These are phyloP conservation scores for Edolisoma coerulescens DNA, from an alignment of 2,113 vertebrate species.

Conservation along the genomic window DNA sequence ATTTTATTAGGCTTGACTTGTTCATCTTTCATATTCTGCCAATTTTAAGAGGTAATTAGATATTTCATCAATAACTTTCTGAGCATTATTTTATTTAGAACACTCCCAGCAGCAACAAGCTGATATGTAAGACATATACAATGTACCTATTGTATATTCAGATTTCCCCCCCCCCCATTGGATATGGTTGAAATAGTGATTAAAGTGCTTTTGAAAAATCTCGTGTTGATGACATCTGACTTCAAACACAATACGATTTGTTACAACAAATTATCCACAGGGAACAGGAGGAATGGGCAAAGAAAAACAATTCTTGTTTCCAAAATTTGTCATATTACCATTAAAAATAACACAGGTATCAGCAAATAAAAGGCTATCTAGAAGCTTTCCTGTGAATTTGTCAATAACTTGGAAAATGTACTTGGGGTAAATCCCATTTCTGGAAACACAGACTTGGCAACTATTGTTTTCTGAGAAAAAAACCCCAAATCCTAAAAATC, in stretches of 20 bases:
- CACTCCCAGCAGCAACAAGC: constrained; percentile 13
- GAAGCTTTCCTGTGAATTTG: background rate
- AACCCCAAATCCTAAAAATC: background rate
- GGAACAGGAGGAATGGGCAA: background rate
- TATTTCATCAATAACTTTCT: constrained; percentile 58
- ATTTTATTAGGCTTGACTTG: constrained; percentile 66
- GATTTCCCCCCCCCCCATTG: background rate
- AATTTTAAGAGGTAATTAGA: constrained; percentile 58
- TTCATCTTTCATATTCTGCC: constrained; percentile 35
- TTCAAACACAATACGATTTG: constrained; percentile 5
- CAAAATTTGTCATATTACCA: background rate
- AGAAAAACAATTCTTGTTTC: background rate
- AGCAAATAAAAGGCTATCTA: background rate
- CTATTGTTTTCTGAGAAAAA: background rate
- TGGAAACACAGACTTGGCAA: background rate
- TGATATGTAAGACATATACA: background rate
- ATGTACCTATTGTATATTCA: background rate
- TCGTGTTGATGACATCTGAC: constrained; percentile 22
- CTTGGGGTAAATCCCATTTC: background rate
- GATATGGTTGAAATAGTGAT: constrained; percentile 28
- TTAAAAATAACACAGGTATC: background rate
- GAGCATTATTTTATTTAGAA: constrained; percentile 51
- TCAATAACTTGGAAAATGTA: background rate
- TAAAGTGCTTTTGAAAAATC: constrained; percentile 36
- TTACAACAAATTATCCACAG: constrained; percentile 1